These are phyloP conservation scores for Paragorgia papillata DNA, from an alignment of 92 coral and sea anemone species.

Conservation along the genomic window DNA sequence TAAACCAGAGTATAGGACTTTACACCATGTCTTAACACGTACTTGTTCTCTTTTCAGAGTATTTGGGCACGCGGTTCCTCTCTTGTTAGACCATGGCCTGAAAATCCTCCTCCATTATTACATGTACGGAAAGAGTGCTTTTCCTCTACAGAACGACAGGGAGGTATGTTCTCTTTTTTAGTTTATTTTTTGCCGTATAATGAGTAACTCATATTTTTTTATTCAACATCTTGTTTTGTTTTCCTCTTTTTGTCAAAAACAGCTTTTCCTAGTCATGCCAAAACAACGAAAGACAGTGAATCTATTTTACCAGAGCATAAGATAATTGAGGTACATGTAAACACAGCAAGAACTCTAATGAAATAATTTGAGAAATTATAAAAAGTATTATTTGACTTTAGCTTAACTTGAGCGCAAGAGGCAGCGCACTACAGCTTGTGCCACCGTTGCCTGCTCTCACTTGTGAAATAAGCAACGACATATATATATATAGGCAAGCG, in stretches of 20 bases:
- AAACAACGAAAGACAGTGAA: conserved; percentile 22
- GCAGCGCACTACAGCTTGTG: no score
- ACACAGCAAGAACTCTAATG: background rate
- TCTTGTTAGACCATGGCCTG: conserved; percentile 14
- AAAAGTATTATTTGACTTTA: no score
- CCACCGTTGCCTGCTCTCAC: no score
- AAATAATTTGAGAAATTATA: background rate
- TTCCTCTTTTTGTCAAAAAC: conserved; percentile 2
- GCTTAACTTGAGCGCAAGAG: no score
- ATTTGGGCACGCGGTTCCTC: conserved; percentile 20
- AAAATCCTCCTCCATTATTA: conserved; percentile 26
- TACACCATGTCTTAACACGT: no score
- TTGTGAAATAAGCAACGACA: no score
- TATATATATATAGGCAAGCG: no score
- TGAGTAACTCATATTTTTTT: background rate
- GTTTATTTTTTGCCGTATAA: no score
- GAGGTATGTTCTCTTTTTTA: conserved; percentile 4
- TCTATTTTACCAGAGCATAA: conserved; percentile 33
- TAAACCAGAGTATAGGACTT: no score
- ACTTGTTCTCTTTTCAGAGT: no score
- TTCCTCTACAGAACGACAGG: conserved; percentile 15
- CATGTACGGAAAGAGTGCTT: conserved; percentile 22
- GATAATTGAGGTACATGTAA: conserved; percentile 41
- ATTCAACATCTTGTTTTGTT: background rate
- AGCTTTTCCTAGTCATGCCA: conserved; percentile 6